phyloP scores from a whole-genome alignment of 2,113 vertebrate species.

The Leiothrix lutea region DNA sequence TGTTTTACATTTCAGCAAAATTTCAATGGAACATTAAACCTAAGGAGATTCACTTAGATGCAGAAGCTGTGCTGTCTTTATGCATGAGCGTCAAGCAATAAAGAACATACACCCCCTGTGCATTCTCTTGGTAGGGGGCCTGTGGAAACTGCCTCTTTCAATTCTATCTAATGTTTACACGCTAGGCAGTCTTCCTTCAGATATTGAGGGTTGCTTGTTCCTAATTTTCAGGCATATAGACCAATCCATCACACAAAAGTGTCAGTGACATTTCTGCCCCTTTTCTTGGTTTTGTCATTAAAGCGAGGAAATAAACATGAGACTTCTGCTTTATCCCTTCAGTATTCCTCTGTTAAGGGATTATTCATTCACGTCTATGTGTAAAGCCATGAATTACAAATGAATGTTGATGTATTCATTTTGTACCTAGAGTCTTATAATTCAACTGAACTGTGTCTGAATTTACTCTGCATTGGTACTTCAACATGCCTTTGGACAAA shows the following conservation, averaged over 20 bases:
- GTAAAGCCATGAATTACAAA: not conserved
- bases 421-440: not conserved
- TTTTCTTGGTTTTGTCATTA: constrained; percentile 28
- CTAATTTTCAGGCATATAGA: not conserved
- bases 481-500: not conserved
- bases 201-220: not conserved
- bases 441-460: not conserved
- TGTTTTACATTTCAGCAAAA: constrained; percentile 55
- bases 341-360: not conserved
- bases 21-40: constrained; percentile 62
- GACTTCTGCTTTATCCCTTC: not conserved
- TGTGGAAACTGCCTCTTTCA: not conserved
- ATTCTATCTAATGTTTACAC: constrained; percentile 52
- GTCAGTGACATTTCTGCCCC: constrained; percentile 6
- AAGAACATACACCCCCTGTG: not conserved
- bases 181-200: constrained; percentile 21
- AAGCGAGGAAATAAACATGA: constrained; percentile 38
- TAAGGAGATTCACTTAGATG: constrained; percentile 35
- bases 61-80: constrained; percentile 35
- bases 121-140: not conserved
- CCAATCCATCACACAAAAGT: constrained; percentile 34
- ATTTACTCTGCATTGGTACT: not conserved
- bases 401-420: not conserved
- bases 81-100: constrained; percentile 45
- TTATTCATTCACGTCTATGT: constrained; percentile 27